Percentiles rank a stretch among this genome's conserved stretches.
Evolutionary conservation across 2,888 invertebrate species (phyloP).

Genomic region (Idaea aversata): DNA sequence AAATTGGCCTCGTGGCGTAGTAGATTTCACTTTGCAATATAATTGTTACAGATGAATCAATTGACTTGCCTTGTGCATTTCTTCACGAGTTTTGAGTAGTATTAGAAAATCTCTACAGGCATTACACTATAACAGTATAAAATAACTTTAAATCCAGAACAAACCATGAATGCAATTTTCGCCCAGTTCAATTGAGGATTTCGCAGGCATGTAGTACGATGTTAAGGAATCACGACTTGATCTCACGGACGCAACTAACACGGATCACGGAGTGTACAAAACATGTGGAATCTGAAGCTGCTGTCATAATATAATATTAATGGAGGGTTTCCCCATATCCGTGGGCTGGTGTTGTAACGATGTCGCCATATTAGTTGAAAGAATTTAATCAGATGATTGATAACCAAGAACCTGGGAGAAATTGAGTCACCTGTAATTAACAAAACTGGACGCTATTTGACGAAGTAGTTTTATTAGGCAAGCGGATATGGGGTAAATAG

Average conservation of each 20-base stretch:
- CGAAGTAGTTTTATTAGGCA: slow-evolving; percentile 39
- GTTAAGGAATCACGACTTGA: slow-evolving; percentile 29
- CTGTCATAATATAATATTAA: slow-evolving; percentile 25
- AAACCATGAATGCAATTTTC: neutral
- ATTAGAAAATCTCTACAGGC: neutral
- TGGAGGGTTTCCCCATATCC: slow-evolving; percentile 23
- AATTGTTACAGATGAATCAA: neutral
- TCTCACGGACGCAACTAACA: slow-evolving; percentile 29
- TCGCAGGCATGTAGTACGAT: slow-evolving; percentile 28
- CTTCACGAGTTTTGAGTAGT: neutral
- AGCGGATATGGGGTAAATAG: slow-evolving; percentile 51
- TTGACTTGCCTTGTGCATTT: neutral
- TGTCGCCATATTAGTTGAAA: neutral
- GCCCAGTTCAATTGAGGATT: neutral
- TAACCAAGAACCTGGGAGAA: neutral
- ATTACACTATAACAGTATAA: neutral
- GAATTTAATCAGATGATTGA: neutral
- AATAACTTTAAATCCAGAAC: neutral
- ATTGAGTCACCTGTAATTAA: neutral
- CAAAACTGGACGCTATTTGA: slow-evolving; percentile 18
- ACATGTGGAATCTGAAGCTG: slow-evolving; percentile 21
- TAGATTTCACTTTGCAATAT: neutral
- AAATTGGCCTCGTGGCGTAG: neutral
- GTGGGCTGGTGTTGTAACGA: slow-evolving; percentile 1
- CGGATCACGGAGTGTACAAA: slow-evolving; percentile 25